phyloP scores from a whole-genome alignment of 1,140 invertebrate species.

The Caenorhabditis remanei region DNA sequence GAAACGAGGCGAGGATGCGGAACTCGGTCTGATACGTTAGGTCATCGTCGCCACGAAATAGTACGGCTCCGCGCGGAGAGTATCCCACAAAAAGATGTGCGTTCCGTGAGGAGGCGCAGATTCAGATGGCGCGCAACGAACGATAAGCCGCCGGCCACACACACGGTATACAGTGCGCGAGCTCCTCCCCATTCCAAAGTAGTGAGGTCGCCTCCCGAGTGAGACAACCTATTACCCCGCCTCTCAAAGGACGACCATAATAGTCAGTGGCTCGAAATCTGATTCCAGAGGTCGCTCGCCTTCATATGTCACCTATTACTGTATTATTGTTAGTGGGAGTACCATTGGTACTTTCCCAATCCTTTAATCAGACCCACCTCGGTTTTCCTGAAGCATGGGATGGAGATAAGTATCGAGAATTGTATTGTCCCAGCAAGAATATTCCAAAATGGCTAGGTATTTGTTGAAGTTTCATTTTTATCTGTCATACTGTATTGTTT shows the following conservation, averaged over 20 bases:
- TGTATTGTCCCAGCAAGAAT: slow-evolving; percentile 76
- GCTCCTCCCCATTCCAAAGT: slow-evolving; percentile 49
- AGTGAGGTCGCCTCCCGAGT: background rate
- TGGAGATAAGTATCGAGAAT: slow-evolving; percentile 75
- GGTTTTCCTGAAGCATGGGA: slow-evolving; percentile 77
- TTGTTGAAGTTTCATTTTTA: background rate
- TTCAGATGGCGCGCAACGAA: slow-evolving; percentile 54
- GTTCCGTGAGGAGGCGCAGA: slow-evolving; percentile 54
- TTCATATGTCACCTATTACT: slow-evolving; percentile 52
- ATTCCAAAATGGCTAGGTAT: slow-evolving; percentile 76
- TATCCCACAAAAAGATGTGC: slow-evolving; percentile 41
- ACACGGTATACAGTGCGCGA: slow-evolving; percentile 40
- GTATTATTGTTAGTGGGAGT: slow-evolving; percentile 23
- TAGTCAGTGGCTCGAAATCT: slow-evolving; percentile 52
- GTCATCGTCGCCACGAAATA: slow-evolving; percentile 38
- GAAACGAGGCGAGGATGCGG: background rate
- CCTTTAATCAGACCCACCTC: slow-evolving; percentile 66
- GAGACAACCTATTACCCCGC: slow-evolving; percentile 33
- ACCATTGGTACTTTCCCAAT: slow-evolving; percentile 39
- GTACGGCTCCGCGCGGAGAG: slow-evolving; percentile 43
- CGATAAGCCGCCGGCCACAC: slow-evolving; percentile 52
- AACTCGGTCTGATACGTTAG: slow-evolving; percentile 35
- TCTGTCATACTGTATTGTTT: background rate
- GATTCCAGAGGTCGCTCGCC: slow-evolving; percentile 51
- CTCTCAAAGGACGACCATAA: slow-evolving; percentile 47